Percentiles rank a stretch among this genome's conserved stretches.
These are phyloP conservation scores for Nothocercus julius DNA, from an alignment of 2,113 vertebrate genomes.

Conservation along the genomic window DNA sequence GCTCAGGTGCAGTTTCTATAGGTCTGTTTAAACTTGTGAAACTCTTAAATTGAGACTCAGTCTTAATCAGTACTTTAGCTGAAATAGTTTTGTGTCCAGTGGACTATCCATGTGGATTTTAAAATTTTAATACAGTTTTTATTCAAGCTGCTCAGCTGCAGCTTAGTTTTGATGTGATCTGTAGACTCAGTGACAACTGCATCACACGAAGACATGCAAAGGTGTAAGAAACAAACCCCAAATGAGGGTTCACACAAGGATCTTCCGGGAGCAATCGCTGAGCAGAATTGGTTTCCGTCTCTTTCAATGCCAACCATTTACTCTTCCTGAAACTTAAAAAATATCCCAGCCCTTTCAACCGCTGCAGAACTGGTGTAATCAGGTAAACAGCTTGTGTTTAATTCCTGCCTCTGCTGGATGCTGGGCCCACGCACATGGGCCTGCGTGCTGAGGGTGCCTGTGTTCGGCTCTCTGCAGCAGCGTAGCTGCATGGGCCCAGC, in stretches of 20 bases:
- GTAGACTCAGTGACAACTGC: background rate
- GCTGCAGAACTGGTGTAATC: conserved; percentile 17
- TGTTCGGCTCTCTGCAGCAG: conserved; percentile 13
- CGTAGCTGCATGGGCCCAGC: conserved; percentile 8
- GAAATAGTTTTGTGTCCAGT: background rate
- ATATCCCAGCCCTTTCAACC: background rate
- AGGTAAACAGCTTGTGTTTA: conserved; percentile 66
- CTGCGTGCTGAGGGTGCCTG: background rate
- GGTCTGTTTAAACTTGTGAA: background rate
- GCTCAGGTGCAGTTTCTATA: background rate
- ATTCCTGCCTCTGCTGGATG: conserved; percentile 52
- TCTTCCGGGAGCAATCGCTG: background rate
- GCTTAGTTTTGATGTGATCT: conserved; percentile 40
- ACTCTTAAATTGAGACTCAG: background rate
- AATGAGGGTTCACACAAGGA: background rate
- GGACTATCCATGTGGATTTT: background rate
- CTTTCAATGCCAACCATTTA: background rate
- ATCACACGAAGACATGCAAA: background rate
- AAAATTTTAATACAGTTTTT: background rate
- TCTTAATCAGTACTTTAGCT: conserved; percentile 1
- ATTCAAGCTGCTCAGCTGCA: conserved; percentile 26
- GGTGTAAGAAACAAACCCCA: background rate
- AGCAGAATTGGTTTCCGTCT: conserved; percentile 14
- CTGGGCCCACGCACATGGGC: conserved; percentile 33
- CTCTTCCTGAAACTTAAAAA: conserved; percentile 35